Base-by-base conservation (phyloP, 2,888 invertebrate genomes). In the Hemaris fuciformis region DNA sequence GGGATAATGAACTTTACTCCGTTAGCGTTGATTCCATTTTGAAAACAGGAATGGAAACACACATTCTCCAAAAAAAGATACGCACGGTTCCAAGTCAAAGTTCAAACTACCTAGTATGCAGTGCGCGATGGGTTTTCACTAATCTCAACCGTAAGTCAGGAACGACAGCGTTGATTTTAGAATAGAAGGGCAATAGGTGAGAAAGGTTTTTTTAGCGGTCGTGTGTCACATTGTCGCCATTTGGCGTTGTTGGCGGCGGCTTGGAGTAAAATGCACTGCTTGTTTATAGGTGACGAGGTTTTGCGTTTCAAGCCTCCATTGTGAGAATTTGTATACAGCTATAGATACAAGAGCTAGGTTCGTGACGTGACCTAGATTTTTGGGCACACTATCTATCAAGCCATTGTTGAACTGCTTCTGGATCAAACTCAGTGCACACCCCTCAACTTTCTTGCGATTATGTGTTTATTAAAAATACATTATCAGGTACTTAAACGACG, bases 281-380 rank as follows among this genome's bases (percentile, higher is more conserved):
- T 76, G 78, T 81, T 81, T 86, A 75, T 82, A 83, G 85, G 84
- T 84, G 84, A 84, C 81, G 78, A 79, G 80, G 80, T 83, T 81
- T 81, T 77, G 74, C 77, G 62, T 64, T 65, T 69, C 69, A 60
- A 68, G 68, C 66, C 63, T 66, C 71, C 70, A 68, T 60, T 60
- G 60, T 53, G 34, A 25, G 41, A 25, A 23, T 25, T 48, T 23
- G 41, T 60, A 13, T 25, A 53, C 38, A 27, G 23, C 48, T n/a
- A 38, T n/a, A 38, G n/a, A n/a, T n/a, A n/a, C n/a, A n/a, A n/a
- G n/a, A n/a, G n/a, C n/a, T n/a, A n/a, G n/a, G n/a, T n/a, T n/a
- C n/a, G n/a, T n/a, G n/a, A n/a, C n/a, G n/a, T n/a, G n/a, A n/a
- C n/a, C n/a, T n/a, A n/a, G n/a, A n/a, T n/a, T n/a, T n/a, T n/a